Conservation (phyloP, 2,113 vertebrate species). For the Tachuris rubrigastra region DNA sequence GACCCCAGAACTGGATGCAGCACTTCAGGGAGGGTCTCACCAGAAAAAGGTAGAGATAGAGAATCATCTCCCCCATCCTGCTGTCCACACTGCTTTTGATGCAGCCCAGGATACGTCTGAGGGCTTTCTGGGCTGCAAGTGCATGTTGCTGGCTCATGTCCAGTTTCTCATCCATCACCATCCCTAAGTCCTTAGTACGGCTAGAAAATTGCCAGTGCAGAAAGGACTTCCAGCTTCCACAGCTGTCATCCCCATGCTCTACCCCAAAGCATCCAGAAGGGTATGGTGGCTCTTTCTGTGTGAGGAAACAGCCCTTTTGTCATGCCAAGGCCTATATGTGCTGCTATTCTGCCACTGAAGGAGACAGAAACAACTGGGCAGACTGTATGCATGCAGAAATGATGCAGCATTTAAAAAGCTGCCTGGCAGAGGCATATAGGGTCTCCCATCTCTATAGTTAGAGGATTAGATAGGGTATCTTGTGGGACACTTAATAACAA, state of each 20-base stretch:
- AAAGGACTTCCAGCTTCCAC: background rate
- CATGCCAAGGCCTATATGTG: fast-evolving
- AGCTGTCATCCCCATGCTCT: background rate
- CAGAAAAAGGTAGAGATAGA: background rate
- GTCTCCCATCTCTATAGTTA: background rate
- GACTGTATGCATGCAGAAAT: fast-evolving
- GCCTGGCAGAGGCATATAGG: background rate
- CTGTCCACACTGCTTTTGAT: background rate
- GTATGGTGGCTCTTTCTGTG: background rate
- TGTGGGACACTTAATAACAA: background rate
- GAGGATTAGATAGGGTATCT: background rate
- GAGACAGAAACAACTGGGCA: too few relatives aligned
- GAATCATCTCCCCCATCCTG: background rate
- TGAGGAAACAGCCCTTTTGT: background rate
- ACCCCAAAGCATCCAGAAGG: background rate
- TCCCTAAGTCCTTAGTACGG: background rate
- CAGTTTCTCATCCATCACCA: too few relatives aligned
- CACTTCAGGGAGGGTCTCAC: background rate
- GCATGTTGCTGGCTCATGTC: background rate
- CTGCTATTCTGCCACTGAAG: too few relatives aligned
- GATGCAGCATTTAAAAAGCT: background rate
- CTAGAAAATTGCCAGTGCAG: background rate
- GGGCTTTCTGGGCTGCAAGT: background rate
- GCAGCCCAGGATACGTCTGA: fast-evolving
- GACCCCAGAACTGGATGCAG: too few relatives aligned